phyloP scores from a whole-genome alignment of 2,113 vertebrate genomes.

The Gymnobelideus leadbeateri region DNA sequence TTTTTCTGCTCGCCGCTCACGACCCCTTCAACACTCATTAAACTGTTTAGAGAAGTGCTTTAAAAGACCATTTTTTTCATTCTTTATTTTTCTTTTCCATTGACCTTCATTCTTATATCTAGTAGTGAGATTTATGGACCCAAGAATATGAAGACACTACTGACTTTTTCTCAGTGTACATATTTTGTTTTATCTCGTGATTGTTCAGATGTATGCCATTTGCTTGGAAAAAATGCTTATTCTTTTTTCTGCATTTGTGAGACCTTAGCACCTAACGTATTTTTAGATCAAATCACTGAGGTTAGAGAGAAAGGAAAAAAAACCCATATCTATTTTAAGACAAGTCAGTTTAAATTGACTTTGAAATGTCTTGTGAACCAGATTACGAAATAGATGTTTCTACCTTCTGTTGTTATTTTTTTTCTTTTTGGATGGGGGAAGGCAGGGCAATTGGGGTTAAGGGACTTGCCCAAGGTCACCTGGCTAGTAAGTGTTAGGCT shows the following conservation, averaged over 20 bases:
- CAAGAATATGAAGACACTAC: background rate
- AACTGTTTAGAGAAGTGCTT: too few species aligned
- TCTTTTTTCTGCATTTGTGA: conserved; percentile 42
- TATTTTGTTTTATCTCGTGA: background rate
- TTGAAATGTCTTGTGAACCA: conserved; percentile 1
- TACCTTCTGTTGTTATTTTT: conserved; percentile 17
- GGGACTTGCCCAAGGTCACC: too few species aligned
- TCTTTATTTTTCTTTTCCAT: background rate
- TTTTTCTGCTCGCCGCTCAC: too few species aligned
- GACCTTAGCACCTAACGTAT: conserved; percentile 3
- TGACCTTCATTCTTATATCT: background rate
- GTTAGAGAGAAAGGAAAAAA: background rate
- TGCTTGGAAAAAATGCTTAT: background rate
- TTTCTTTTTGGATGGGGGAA: too few species aligned
- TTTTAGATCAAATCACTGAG: conserved; percentile 34
- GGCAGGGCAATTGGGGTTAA: too few species aligned
- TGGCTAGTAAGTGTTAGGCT: too few species aligned
- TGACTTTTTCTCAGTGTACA: background rate
- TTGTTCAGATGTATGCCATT: conserved; percentile 35
- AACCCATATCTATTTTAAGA: background rate
- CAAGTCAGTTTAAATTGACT: conserved; percentile 20
- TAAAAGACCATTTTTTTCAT: background rate
- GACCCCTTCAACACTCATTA: too few species aligned
- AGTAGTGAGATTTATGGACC: background rate
- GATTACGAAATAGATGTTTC: background rate